Percentiles rank a stretch among this genome's conserved stretches.
phyloP scores from a whole-genome alignment of 2,797 vertebrate genomes.

The Coregonus suidteri region DNA sequence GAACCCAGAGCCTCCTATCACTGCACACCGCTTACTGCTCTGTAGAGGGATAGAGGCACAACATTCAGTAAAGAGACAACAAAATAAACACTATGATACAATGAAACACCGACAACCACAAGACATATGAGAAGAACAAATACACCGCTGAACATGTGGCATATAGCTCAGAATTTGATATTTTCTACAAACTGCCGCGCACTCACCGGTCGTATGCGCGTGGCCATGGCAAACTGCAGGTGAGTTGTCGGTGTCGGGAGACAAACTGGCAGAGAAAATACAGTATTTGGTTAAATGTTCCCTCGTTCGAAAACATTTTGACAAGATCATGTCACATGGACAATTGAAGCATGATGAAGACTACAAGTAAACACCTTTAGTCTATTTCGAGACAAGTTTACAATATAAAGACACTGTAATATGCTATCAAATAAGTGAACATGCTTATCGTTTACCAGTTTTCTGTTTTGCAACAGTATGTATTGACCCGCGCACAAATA shows the following conservation, averaged over 20 bases:
- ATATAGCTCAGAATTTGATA: not conserved
- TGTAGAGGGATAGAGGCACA: slow-evolving; percentile 42
- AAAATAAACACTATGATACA: too few species aligned
- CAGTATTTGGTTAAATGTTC: not conserved
- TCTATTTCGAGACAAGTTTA: not conserved
- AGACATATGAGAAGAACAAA: not conserved
- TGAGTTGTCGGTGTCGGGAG: not conserved
- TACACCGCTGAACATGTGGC: not conserved
- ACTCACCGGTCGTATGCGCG: slow-evolving; percentile 81
- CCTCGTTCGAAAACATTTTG: not conserved
- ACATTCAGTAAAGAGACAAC: not conserved
- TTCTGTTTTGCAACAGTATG: too few species aligned
- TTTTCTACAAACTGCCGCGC: not conserved
- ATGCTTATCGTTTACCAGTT: slow-evolving; percentile 11
- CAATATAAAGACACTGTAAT: not conserved
- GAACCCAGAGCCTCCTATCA: slow-evolving; percentile 94
- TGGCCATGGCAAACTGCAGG: slow-evolving; percentile 69
- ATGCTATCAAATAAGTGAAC: not conserved
- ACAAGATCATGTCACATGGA: not conserved
- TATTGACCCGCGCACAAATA: not conserved
- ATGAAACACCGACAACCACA: not conserved
- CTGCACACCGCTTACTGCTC: slow-evolving; percentile 83
- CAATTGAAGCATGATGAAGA: not conserved
- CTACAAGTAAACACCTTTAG: not conserved
- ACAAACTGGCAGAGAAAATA: not conserved